A percentile compares a stretch with the other conserved stretches of the same genome.
Evolutionary conservation across 2,797 vertebrate genomes (phyloP).

Genomic region (Hafferia zeledoni): DNA sequence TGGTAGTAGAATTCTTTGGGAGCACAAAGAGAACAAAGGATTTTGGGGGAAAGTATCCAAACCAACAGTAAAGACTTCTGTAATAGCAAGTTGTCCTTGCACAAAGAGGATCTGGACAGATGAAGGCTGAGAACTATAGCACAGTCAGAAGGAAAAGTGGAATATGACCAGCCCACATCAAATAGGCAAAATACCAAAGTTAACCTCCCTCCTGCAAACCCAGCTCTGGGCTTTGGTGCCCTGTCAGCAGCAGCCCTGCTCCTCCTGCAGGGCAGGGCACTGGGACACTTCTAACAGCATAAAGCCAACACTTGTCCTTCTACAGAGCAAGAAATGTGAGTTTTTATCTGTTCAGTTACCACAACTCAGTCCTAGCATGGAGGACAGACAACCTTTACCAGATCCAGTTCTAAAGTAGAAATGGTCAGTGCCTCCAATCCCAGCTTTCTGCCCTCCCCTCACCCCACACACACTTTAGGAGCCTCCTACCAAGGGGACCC

Average conservation of each 20-base stretch:
- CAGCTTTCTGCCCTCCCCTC: background rate
- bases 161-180: background rate
- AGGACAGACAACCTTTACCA: background rate
- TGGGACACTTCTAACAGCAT: background rate
- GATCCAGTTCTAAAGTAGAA: background rate
- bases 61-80: background rate
- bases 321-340: background rate
- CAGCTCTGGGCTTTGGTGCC: background rate
- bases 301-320: background rate
- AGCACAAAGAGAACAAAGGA: background rate
- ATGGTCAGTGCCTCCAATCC: background rate
- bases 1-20: background rate
- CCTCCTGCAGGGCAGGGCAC: background rate
- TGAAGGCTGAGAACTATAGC: background rate
- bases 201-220: background rate
- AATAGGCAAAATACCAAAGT: background rate
- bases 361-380: background rate
- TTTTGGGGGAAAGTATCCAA: background rate
- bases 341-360: background rate
- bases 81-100: background rate
- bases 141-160: background rate
- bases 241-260: background rate
- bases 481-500: background rate
- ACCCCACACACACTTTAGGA: background rate
- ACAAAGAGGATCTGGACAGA: background rate